phyloP scores from a whole-genome alignment of 30 jellyfish, hydroid and myxozoan genomes.

The Pelagia noctiluca region DNA sequence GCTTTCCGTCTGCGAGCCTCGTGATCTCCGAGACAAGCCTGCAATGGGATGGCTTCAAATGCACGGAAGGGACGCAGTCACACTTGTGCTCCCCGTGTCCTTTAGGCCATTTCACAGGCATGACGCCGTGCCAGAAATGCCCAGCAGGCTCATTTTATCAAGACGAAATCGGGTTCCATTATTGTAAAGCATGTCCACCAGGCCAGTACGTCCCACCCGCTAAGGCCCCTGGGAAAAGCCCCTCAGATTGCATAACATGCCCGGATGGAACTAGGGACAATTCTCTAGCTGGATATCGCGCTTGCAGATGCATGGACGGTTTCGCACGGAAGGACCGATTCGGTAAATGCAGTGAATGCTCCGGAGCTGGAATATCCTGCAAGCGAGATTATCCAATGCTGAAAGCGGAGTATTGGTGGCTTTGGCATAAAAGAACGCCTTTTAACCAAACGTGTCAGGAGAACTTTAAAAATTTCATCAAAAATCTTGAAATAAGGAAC shows the following conservation, averaged over 20 bases:
- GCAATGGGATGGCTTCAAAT: conserved; percentile 47
- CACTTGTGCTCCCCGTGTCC: conserved; percentile 60
- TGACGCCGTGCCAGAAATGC: conserved; percentile 11
- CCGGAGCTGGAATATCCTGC: conserved; percentile 22
- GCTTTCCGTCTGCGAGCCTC: conserved; percentile 45
- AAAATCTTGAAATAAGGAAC: background rate
- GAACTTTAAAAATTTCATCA: background rate
- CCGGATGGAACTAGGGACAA: conserved; percentile 47
- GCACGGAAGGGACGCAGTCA: background rate
- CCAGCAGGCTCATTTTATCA: conserved; percentile 52
- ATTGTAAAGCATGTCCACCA: conserved; percentile 35
- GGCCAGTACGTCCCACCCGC: conserved; percentile 57
- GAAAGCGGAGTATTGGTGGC: conserved; percentile 43
- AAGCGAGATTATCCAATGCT: conserved; percentile 23
- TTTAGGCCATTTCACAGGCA: background rate
- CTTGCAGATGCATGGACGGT: conserved; percentile 52
- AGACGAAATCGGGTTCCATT: conserved; percentile 28
- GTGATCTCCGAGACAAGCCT: conserved; percentile 2
- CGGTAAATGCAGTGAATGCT: conserved; percentile 36
- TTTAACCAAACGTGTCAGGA: background rate
- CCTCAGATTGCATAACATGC: conserved; percentile 43
- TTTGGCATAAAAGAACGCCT: background rate
- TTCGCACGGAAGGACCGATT: conserved; percentile 41
- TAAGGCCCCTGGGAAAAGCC: conserved; percentile 39
- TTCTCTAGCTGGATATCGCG: conserved; percentile 23